A percentile compares a stretch with the other conserved stretches of the same genome.
Evolutionary conservation across 2,113 vertebrate genomes (phyloP).

Genomic region (Coryphaenoides rupestris): DNA sequence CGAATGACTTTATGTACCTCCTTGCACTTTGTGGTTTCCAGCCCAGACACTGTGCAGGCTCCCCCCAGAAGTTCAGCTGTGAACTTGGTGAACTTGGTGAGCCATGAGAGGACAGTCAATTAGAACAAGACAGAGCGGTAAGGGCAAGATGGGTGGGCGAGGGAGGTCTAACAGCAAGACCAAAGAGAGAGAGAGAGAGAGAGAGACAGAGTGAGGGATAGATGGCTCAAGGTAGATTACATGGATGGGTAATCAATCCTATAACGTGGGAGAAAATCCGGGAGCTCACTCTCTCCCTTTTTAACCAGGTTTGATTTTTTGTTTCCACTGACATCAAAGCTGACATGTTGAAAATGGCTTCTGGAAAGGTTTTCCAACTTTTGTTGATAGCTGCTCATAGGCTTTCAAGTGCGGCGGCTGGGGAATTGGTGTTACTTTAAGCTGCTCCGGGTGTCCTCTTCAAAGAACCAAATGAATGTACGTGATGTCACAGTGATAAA

Average conservation of each 20-base stretch:
- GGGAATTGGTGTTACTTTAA: too few species aligned
- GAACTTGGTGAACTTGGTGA: neutral
- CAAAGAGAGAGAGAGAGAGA: neutral
- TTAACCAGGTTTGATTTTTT: slow-evolving; percentile 1
- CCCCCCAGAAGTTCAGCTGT: too few species aligned
- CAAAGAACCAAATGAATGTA: too few species aligned
- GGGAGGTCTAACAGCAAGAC: too few species aligned
- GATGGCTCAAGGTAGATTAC: neutral
- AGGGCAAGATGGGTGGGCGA: neutral
- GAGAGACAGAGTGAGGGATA: slow-evolving; percentile 1
- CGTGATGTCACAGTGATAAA: too few species aligned
- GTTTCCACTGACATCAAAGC: slow-evolving; percentile 14
- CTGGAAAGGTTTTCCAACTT: neutral
- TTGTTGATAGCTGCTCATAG: neutral
- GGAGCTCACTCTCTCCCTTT: slow-evolving; percentile 19
- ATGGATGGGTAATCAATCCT: slow-evolving; percentile 29
- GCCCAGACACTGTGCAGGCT: too few species aligned
- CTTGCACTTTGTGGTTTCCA: too few species aligned
- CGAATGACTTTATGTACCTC: too few species aligned
- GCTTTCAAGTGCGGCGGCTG: neutral
- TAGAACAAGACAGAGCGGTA: slow-evolving; percentile 7
- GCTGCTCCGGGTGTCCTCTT: too few species aligned
- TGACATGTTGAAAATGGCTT: slow-evolving; percentile 5
- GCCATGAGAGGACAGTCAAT: too few species aligned
- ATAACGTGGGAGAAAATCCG: slow-evolving; percentile 12